phyloP scores from a whole-genome alignment of 2,797 vertebrate species.

The Eulemur coronatus region DNA sequence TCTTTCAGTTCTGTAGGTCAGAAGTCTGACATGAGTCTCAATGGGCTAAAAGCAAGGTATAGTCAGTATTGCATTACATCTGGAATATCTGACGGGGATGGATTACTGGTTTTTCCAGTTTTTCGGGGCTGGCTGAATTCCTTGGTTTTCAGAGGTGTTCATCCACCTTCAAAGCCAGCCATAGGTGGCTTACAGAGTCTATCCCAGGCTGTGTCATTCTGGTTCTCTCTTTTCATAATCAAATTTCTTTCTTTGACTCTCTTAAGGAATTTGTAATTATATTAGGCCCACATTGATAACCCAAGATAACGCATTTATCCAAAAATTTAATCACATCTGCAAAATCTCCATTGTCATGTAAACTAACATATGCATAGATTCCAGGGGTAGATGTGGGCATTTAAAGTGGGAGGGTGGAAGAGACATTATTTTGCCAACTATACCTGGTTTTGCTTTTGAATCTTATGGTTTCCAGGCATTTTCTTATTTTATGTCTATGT shows the following conservation, averaged over 20 bases:
- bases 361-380: not conserved
- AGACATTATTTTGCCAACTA: not conserved
- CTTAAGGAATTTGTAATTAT: not conserved
- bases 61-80: accelerated
- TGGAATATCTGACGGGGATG: accelerated
- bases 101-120: not conserved
- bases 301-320: not conserved
- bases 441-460: not conserved
- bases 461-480: not conserved
- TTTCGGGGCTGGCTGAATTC: not conserved
- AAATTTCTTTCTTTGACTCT: not conserved
- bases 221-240: not conserved
- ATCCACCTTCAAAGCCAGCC: not conserved
- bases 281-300: not conserved
- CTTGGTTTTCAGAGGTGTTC: accelerated
- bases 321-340: not conserved
- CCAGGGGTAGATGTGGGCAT: not conserved
- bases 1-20: not conserved
- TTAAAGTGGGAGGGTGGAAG: accelerated
- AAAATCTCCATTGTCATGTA: not conserved
- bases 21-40: not conserved
- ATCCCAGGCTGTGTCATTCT: not conserved
- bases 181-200: not conserved
- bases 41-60: not conserved
- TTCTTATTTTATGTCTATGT: not conserved